These are phyloP conservation scores for Malachius bipustulatus DNA, from an alignment of 2,888 invertebrate species.

Conservation along the genomic window DNA sequence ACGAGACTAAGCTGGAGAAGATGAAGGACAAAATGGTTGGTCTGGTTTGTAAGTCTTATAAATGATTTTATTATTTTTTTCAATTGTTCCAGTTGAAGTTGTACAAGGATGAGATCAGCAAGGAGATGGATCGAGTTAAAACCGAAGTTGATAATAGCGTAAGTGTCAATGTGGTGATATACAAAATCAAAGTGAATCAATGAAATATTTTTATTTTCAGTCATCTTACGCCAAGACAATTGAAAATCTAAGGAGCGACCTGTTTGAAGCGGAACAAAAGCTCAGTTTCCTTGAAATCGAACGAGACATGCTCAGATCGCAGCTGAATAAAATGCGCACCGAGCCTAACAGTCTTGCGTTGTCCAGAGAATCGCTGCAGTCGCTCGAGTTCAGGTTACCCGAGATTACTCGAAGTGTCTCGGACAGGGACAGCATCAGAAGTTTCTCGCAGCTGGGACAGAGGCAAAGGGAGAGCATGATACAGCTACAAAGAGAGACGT, in stretches of 20 bases:
- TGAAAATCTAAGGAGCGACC: constrained; percentile 21
- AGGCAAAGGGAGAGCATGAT: neutral
- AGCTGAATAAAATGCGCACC: too few relatives aligned
- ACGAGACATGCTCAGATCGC: constrained; percentile 17
- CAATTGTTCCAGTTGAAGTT: constrained; percentile 42
- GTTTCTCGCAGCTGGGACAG: neutral
- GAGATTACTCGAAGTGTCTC: neutral
- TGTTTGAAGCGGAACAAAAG: constrained; percentile 24
- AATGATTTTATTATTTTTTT: constrained; percentile 8
- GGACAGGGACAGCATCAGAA: neutral
- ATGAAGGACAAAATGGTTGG: constrained; percentile 76
- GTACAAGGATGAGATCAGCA: constrained; percentile 51
- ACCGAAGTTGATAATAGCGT: constrained; percentile 44
- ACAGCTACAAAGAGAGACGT: neutral
- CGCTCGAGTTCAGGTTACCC: constrained; percentile 5
- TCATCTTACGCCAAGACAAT: constrained; percentile 19
- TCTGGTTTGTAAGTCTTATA: constrained; percentile 28
- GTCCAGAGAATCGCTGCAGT: constrained; percentile 17
- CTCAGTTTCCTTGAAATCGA: constrained; percentile 22
- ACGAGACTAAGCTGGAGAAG: constrained; percentile 63
- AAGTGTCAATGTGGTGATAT: constrained; percentile 19
- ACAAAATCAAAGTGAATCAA: neutral
- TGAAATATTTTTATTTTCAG: constrained; percentile 30
- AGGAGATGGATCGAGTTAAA: constrained; percentile 44
- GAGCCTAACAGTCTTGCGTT: neutral